Evolutionary conservation across 2,888 invertebrate species (phyloP).

Genomic region (Melinaea marsaeus): DNA sequence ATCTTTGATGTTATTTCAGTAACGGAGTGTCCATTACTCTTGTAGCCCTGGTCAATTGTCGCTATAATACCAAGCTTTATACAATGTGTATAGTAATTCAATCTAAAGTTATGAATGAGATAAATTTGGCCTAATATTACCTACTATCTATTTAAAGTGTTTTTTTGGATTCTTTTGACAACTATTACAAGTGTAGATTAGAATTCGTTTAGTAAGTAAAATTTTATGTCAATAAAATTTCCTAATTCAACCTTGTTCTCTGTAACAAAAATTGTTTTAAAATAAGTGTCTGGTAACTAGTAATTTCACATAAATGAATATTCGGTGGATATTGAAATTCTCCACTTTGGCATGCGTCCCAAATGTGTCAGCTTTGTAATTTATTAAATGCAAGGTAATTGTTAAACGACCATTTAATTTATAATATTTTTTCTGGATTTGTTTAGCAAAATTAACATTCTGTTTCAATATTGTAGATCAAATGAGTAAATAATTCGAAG

Average conservation of each 20-base stretch:
- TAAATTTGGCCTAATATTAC: too few relatives aligned
- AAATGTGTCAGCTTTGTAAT: neutral
- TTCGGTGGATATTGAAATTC: neutral
- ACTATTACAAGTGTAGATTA: too few relatives aligned
- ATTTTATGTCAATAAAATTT: too few relatives aligned
- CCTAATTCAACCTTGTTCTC: too few relatives aligned
- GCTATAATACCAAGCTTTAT: neutral
- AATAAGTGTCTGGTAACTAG: neutral
- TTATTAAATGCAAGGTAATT: neutral
- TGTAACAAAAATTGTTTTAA: neutral
- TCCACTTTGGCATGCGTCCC: neutral
- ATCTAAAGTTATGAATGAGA: too few relatives aligned
- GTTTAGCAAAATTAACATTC: constrained; percentile 2
- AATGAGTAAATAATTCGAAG: neutral
- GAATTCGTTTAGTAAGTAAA: too few relatives aligned
- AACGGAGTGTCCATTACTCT: constrained; percentile 22
- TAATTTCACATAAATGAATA: neutral
- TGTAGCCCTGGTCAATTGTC: constrained; percentile 27
- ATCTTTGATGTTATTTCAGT: constrained; percentile 32
- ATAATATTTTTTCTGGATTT: too few relatives aligned
- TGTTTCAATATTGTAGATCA: neutral
- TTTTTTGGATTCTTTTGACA: too few relatives aligned
- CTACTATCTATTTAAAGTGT: too few relatives aligned
- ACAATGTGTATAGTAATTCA: too few relatives aligned
- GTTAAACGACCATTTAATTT: neutral